Percentiles rank a stretch among this genome's conserved stretches.
phyloP scores from a whole-genome alignment of 2,797 vertebrate species.

The Lepidocolaptes lacrymiger region DNA sequence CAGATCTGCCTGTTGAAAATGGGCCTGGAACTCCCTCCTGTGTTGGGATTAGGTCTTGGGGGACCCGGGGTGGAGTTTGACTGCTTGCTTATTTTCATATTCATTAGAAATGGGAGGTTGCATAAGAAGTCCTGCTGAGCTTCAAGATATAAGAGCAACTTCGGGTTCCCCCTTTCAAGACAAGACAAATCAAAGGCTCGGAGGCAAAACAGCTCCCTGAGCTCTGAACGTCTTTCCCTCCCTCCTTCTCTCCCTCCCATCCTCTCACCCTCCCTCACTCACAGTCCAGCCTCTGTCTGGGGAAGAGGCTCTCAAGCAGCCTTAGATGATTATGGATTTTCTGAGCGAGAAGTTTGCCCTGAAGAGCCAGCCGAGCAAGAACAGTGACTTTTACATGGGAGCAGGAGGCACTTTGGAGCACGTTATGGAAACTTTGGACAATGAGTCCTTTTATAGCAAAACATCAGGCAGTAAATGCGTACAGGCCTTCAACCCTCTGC shows the following conservation, averaged over 20 bases:
- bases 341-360: constrained; percentile 94
- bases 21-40: constrained; percentile 72
- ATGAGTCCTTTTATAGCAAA: constrained; percentile 92
- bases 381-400: constrained; percentile 92
- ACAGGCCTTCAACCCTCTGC: constrained; percentile 88
- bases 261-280: constrained; percentile 37
- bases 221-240: constrained; percentile 30
- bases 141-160: constrained; percentile 89
- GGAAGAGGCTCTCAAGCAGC: constrained; percentile 55
- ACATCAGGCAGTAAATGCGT: constrained; percentile 86
- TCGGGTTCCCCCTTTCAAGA: constrained; percentile 78
- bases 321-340: constrained; percentile 92
- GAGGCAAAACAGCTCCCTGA: constrained; percentile 60
- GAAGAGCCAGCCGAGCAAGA: constrained; percentile 88
- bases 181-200: constrained; percentile 80
- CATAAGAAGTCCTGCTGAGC: constrained; percentile 78
- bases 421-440: constrained; percentile 95
- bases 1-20: constrained; percentile 60
- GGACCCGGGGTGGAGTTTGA: constrained; percentile 86
- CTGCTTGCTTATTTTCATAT: constrained; percentile 81
- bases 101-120: constrained; percentile 84
- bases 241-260: constrained; percentile 23
- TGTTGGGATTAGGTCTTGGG: constrained; percentile 59
- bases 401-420: constrained; percentile 86
- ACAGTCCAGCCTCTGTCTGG: constrained; percentile 65